phyloP scores from a whole-genome alignment of 2,888 invertebrate species.

The Nysson spinosus region DNA sequence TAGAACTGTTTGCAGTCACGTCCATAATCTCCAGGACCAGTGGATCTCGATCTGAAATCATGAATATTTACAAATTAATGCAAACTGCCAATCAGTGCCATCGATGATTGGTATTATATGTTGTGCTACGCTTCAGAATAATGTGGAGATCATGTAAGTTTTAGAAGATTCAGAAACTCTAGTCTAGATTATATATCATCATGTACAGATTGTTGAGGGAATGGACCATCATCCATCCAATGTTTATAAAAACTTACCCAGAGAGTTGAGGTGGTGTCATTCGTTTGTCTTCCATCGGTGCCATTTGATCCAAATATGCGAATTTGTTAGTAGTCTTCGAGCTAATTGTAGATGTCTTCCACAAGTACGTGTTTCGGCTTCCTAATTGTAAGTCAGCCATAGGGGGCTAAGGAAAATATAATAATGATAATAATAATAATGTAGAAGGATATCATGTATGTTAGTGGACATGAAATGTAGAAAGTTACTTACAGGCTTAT shows the following conservation, averaged over 20 bases:
- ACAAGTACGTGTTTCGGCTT: slow-evolving; percentile 72
- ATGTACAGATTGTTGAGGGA: not conserved
- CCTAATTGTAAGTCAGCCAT: slow-evolving; percentile 78
- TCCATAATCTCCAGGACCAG: slow-evolving; percentile 70
- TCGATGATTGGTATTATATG: not conserved
- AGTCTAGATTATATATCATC: slow-evolving; percentile 63
- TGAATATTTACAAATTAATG: slow-evolving; percentile 7
- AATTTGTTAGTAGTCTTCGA: slow-evolving; percentile 77
- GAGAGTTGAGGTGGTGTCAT: slow-evolving; percentile 64
- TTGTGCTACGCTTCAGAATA: slow-evolving; percentile 27
- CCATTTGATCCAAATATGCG: slow-evolving; percentile 77
- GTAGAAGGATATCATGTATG: not conserved
- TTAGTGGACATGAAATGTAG: not conserved
- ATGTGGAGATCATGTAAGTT: slow-evolving; percentile 39
- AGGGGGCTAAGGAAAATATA: slow-evolving; percentile 68
- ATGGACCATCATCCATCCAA: not conserved
- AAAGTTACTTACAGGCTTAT: slow-evolving; percentile 76
- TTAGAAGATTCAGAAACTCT: slow-evolving; percentile 72
- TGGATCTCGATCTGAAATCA: slow-evolving; percentile 70
- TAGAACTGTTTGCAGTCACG: slow-evolving; percentile 71
- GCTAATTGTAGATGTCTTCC: slow-evolving; percentile 53
- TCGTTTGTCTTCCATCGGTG: slow-evolving; percentile 69
- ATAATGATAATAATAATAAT: not conserved
- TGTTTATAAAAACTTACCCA: slow-evolving; percentile 61
- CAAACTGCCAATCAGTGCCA: not conserved